These are phyloP conservation scores for Andinoacara biseriatus DNA, from an alignment of 2,113 vertebrate genomes.

Conservation along the genomic window DNA sequence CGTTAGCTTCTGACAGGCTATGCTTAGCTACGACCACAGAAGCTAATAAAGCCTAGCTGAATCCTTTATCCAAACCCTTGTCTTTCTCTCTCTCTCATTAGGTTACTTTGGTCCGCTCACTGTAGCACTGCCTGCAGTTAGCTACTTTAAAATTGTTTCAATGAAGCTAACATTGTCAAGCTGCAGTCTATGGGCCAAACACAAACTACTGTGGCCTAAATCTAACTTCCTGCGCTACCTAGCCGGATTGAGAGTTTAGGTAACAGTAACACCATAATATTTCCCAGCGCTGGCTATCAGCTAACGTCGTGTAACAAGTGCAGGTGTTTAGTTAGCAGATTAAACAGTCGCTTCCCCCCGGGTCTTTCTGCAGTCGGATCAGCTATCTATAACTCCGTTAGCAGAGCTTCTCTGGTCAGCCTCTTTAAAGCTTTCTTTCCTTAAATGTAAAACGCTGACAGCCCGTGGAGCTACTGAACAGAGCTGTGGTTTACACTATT, in stretches of 20 bases:
- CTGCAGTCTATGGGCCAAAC: conserved; percentile 47
- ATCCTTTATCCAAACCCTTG: fast-evolving
- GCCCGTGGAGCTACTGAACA: neutral
- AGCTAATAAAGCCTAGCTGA: neutral
- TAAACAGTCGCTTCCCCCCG: neutral
- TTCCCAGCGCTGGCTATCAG: neutral
- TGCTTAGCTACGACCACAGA: neutral
- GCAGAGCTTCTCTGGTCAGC: neutral
- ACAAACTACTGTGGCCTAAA: conserved; percentile 67
- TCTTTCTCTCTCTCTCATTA: neutral
- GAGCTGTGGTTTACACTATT: neutral
- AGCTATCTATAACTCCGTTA: conserved; percentile 32
- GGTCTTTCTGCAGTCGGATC: conserved; percentile 14
- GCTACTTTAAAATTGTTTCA: conserved; percentile 21
- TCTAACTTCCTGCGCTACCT: conserved; percentile 59
- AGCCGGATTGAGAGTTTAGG: neutral
- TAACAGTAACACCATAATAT: neutral
- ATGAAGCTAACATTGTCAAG: conserved; percentile 40
- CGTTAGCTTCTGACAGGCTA: conserved; percentile 12
- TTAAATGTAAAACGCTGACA: neutral
- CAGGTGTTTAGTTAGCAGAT: neutral
- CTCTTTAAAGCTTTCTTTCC: neutral
- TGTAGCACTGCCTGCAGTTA: neutral
- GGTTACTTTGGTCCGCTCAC: neutral
- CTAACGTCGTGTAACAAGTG: neutral